Base-by-base conservation (phyloP, 2,113 vertebrate genomes). In the Formicarius rufipectus region DNA sequence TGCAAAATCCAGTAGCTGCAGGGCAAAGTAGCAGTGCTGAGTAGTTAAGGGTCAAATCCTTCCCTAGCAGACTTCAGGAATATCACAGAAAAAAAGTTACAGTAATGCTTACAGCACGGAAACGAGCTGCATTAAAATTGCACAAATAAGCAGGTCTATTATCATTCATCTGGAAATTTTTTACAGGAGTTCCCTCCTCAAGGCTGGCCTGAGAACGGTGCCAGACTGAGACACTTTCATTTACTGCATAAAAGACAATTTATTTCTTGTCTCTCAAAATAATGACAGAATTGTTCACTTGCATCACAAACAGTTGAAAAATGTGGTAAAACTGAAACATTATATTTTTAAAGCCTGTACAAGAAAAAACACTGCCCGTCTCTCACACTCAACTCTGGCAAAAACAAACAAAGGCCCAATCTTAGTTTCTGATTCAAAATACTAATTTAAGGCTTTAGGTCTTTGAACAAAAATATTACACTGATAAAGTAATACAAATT, bases 231-330 rank as follows among this genome's bases (percentile, higher is more conserved):
- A 90, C 44, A 64, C 35, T 31, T 77, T 39, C 16, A 84, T 62
- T 28, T 96, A 74, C 96, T 94, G 91, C 89, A 96, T 52, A 71
- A 95, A 95, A 96, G 79, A 93, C 58, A 30, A 81, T 97, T 90
- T 96, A 96, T 98, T 98, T 97, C 60, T 82, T 76, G 55, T 81
- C 85, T 97, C 71, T 47, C 90, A 97, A 98, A 98, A 95, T 95
- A 90, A 93, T 63, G 56, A 77, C 17, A 37, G 21, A 55, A 84
- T 10, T n/a, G 81, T 35, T 89, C 81, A 94, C 64, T 49, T 52
- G 31, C 15, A 2, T 96, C 94, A 97, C 96, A 95, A 91, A 93
- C 67, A 95, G 72, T 64, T 84, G 82, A 77, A 97, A 96, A 95
- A 67, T 59, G 33, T 0, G 3, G 75, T 83, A 78, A 93, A 97